Conservation (phyloP, 1,140 invertebrate species). For the Helicoverpa zea region DNA sequence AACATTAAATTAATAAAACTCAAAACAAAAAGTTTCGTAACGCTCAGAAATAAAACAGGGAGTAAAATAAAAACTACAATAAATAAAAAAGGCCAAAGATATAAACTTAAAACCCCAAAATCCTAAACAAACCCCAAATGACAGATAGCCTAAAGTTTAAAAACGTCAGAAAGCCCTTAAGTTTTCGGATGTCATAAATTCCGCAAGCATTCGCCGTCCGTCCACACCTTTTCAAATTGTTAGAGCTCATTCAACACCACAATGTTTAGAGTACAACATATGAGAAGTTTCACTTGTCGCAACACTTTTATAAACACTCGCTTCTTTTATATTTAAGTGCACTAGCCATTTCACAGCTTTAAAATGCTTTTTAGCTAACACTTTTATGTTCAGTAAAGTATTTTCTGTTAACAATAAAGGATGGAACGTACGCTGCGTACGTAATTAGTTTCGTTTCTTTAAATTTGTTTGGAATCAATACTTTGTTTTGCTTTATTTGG, state of each 20-base stretch:
- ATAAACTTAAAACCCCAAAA: too few species aligned
- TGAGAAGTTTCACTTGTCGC: constrained; percentile 39
- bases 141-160: too few species aligned
- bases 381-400: constrained; percentile 3
- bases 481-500: background rate
- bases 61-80: too few species aligned
- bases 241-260: constrained; percentile 19
- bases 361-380: constrained; percentile 17
- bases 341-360: constrained; percentile 32
- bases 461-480: background rate
- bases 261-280: constrained; percentile 25
- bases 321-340: constrained; percentile 38
- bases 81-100: too few species aligned
- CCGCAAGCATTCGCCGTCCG: background rate
- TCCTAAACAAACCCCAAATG: too few species aligned
- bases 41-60: too few species aligned
- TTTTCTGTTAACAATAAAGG: background rate
- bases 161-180: too few species aligned
- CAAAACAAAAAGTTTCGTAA: too few species aligned
- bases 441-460: background rate
- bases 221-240: background rate
- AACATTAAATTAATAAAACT: too few species aligned
- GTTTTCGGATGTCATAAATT: background rate
- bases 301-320: constrained; percentile 22
- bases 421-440: background rate